These are phyloP conservation scores for Ectemnius continuus DNA, from an alignment of 2,888 invertebrate species.

Conservation along the genomic window DNA sequence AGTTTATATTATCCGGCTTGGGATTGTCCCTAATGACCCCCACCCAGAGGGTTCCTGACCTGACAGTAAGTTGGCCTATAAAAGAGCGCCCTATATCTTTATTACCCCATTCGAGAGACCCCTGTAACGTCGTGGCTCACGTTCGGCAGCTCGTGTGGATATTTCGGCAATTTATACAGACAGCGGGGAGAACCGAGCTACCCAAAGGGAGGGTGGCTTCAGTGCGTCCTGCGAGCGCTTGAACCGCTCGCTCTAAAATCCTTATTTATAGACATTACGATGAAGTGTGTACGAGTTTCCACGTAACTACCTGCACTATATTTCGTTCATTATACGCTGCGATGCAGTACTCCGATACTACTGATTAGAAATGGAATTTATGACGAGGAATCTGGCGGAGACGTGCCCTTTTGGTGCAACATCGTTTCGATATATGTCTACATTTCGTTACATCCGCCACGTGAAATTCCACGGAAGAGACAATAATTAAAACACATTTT, in stretches of 20 bases:
- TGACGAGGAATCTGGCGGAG: background rate
- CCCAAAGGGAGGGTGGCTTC: constrained; percentile 12
- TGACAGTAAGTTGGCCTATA: constrained; percentile 52
- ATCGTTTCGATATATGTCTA: background rate
- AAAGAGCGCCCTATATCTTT: constrained; percentile 63
- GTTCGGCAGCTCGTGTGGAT: constrained; percentile 52
- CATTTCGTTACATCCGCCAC: background rate
- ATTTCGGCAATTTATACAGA: constrained; percentile 59
- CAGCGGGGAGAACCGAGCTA: constrained; percentile 21
- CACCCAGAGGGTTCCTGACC: constrained; percentile 50
- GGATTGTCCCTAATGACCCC: constrained; percentile 36
- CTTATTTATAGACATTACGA: constrained; percentile 47
- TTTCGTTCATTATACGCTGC: constrained; percentile 28
- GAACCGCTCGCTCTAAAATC: constrained; percentile 42
- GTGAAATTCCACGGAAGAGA: background rate
- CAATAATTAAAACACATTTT: background rate
- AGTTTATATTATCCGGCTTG: constrained; percentile 2
- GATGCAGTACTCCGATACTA: constrained; percentile 8
- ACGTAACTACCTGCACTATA: constrained; percentile 12
- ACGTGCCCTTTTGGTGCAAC: background rate
- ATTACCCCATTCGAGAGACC: constrained; percentile 55
- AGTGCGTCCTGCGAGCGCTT: constrained; percentile 34
- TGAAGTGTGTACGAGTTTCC: constrained; percentile 22
- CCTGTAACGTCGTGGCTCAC: constrained; percentile 46
- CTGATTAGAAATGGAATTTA: constrained; percentile 18